Evolutionary conservation across 2,888 invertebrate genomes (phyloP), one percentile per base, ranked within the genome.

Genomic region (Toxonevra muliebris): DNA sequence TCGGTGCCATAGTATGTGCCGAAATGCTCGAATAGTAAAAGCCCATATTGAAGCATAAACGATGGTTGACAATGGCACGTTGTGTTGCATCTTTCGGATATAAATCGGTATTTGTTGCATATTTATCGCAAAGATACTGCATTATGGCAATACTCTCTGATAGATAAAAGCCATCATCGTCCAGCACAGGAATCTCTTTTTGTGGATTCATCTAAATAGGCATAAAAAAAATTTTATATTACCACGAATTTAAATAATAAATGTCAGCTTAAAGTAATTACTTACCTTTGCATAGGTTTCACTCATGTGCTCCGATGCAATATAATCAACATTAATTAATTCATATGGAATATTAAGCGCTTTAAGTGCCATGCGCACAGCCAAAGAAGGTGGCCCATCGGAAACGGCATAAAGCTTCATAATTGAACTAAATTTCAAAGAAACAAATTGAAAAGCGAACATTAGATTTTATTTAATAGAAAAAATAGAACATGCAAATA

Each of bases 341-440:
- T 90, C 89, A 77, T 88, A 91, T 17, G 91, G 89, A 63, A 93
- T 81, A 45, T 89, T 85, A 48, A 93, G 84, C 40, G 88, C 88
- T 73, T 90, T 89, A 12, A 93, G 82, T 2, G 89, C 88, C 87
- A 91, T 91, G 48, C 90, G 87, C 61, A 92, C 92, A 7, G 92
- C 91, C 68, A 93, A 81, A 8, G 93, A 92, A 61, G 93, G 93
- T 1, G 93, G 93, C 1, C 93, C 93, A 85, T 93, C 93, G 4
- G 90, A 90, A 62, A 93, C 90, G 58, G 89, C 88, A 78, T 93
- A 93, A 54, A 93, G 81, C 79, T 91, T 92, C 81, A 93, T 85
- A 68, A 77, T 76, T 63, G 77, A 75, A 72, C 82, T 82, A 68
- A 20, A 71, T 59, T 53, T 45, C 65, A 48, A 48, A 63, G 11